phyloP scores from a whole-genome alignment of 2,113 vertebrate species.

The Muscicapa adusta region DNA sequence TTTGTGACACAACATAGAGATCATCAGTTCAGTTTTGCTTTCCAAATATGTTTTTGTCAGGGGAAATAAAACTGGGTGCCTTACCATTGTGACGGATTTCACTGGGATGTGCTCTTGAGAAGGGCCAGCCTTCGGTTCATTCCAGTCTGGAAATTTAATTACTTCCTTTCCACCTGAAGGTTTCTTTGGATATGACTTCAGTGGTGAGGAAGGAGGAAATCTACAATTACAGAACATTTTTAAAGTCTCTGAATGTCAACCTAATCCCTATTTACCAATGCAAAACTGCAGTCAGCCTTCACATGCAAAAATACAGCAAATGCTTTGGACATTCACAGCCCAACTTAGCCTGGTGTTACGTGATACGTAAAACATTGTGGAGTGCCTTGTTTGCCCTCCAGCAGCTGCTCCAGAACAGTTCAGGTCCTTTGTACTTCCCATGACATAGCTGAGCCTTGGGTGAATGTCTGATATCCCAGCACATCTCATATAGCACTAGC shows the following conservation, averaged over 20 bases:
- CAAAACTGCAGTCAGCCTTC: not conserved
- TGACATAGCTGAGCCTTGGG: not conserved
- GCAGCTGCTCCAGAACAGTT: not conserved
- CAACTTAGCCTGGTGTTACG: not conserved
- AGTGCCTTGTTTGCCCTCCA: not conserved
- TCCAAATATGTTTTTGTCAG: not conserved
- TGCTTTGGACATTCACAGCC: not conserved
- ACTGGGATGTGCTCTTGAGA: constrained; percentile 69
- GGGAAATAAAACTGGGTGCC: not conserved
- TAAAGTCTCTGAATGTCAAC: not conserved
- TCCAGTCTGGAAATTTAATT: constrained; percentile 77
- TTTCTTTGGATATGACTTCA: constrained; percentile 80
- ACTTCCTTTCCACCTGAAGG: constrained; percentile 51
- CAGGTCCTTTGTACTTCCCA: not conserved
- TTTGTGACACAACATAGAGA: not conserved
- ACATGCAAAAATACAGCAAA: not conserved
- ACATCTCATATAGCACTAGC: not conserved
- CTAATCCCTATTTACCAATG: not conserved
- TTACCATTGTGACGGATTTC: constrained; percentile 73
- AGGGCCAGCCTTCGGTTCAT: constrained; percentile 46
- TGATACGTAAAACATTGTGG: not conserved
- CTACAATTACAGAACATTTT: constrained; percentile 67
- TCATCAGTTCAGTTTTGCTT: not conserved
- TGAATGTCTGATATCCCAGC: not conserved
- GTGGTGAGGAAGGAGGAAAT: constrained; percentile 82